phyloP scores from a whole-genome alignment of 2,797 vertebrate genomes.

The Squalus acanthias region DNA sequence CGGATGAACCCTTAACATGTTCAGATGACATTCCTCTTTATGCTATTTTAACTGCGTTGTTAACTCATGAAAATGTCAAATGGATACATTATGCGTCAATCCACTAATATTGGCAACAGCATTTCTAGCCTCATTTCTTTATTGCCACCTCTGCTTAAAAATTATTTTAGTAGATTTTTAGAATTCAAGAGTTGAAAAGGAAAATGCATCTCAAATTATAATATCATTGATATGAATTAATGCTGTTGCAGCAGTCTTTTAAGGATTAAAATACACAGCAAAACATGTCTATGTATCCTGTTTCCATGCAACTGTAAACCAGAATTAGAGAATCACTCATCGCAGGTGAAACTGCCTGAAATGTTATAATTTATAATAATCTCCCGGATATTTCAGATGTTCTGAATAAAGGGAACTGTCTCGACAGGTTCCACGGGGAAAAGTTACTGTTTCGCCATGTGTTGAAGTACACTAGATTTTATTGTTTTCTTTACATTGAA shows the following conservation, averaged over 20 bases:
- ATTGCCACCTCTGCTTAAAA: background rate
- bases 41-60: background rate
- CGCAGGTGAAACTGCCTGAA: background rate
- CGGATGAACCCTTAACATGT: background rate
- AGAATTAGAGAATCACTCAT: background rate
- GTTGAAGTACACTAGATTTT: background rate
- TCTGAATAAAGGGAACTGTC: background rate
- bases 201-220: background rate
- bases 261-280: background rate
- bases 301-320: background rate
- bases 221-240: background rate
- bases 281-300: background rate
- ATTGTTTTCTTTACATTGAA: conserved; percentile 40
- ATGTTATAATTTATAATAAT: background rate
- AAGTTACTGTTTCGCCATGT: background rate
- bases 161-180: background rate
- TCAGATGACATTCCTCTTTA: background rate
- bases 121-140: background rate
- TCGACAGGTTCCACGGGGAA: background rate
- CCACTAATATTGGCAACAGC: background rate
- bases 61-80: background rate
- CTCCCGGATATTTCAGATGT: background rate
- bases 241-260: background rate
- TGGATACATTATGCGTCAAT: background rate
- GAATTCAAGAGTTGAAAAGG: background rate